Evolutionary conservation across 2,797 vertebrate genomes (phyloP).

Genomic region (Sebastes nivosus): DNA sequence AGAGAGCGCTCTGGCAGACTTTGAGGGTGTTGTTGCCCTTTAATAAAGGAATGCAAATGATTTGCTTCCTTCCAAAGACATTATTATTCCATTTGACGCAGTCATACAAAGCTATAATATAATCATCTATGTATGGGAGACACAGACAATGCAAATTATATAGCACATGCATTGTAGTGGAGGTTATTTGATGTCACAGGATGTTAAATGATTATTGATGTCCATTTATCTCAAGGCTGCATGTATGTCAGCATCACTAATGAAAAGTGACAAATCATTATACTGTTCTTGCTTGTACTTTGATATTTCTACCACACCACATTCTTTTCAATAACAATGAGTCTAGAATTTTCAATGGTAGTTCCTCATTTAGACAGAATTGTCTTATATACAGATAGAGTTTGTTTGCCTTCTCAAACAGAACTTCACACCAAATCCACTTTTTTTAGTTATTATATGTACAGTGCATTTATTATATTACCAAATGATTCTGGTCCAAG

Average conservation of each 20-base stretch:
- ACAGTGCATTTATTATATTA: background rate
- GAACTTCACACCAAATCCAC: background rate
- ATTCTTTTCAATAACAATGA: background rate
- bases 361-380: background rate
- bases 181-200: slow-evolving; percentile 5
- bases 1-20: background rate
- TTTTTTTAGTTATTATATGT: background rate
- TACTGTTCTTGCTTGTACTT: background rate
- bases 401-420: background rate
- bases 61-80: background rate
- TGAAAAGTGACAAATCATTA: background rate
- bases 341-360: background rate
- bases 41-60: background rate
- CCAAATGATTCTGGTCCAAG: background rate
- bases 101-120: background rate
- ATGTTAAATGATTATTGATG: background rate
- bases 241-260: background rate
- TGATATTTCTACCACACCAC: background rate
- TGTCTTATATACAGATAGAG: background rate
- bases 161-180: background rate
- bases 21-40: background rate
- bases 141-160: background rate
- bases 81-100: background rate
- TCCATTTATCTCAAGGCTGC: background rate
- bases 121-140: background rate